These are phyloP conservation scores for Cremastinae sp. DNA, from an alignment of 2,888 invertebrate species.

Conservation along the genomic window DNA sequence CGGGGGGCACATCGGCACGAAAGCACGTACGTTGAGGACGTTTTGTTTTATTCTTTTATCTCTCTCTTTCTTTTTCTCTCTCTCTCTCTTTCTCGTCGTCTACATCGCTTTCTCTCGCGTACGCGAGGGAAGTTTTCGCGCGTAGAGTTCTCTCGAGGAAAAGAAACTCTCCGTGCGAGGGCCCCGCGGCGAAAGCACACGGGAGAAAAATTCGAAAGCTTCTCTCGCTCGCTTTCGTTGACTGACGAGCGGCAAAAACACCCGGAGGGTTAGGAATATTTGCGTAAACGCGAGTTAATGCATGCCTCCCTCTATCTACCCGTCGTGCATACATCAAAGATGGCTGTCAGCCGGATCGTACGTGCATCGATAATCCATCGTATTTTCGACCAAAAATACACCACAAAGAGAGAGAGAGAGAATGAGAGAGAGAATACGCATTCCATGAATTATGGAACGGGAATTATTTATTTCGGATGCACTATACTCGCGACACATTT, in stretches of 20 bases:
- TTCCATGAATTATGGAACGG: too few relatives aligned
- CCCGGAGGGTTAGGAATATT: constrained; percentile 28
- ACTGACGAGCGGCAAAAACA: constrained; percentile 4
- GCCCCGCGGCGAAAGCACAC: constrained; percentile 23
- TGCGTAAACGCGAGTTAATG: constrained; percentile 46
- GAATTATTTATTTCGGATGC: too few relatives aligned
- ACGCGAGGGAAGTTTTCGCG: constrained; percentile 28
- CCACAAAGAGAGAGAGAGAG: not conserved
- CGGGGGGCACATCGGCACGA: constrained; percentile 3
- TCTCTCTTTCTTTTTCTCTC: constrained; percentile 18
- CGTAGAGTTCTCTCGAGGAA: constrained; percentile 36
- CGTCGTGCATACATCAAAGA: constrained; percentile 45
- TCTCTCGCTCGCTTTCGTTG: constrained; percentile 5
- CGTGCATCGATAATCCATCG: constrained; percentile 5
- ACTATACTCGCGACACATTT: too few relatives aligned
- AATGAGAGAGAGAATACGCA: not conserved
- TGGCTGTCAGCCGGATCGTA: constrained; percentile 7
- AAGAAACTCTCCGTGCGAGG: constrained; percentile 10
- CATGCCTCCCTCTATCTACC: not conserved
- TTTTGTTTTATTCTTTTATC: constrained; percentile 23
- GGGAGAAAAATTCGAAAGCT: constrained; percentile 44
- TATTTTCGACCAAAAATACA: not conserved
- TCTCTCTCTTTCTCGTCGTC: constrained; percentile 12
- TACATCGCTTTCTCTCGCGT: too few relatives aligned
- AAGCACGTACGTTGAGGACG: constrained; percentile 31